Conservation (phyloP, 2,888 invertebrate genomes). For the Aricia artaxerxes region DNA sequence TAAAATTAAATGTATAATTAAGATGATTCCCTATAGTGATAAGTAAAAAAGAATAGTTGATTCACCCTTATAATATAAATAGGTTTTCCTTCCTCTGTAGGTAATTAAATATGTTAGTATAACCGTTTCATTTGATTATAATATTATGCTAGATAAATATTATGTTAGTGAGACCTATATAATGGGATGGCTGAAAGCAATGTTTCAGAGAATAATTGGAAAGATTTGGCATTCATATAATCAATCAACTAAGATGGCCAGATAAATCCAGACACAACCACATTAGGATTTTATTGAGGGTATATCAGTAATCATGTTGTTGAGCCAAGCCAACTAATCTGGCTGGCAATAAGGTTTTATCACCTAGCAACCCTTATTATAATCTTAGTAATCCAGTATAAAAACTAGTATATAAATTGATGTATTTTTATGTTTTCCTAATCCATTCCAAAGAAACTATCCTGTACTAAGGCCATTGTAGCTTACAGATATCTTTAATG, state of each 20-base stretch:
- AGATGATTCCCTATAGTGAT: no score
- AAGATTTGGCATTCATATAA: no score
- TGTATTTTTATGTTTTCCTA: conserved; percentile 33
- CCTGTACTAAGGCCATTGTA: conserved; percentile 5
- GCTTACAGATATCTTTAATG: not conserved
- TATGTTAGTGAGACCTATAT: not conserved
- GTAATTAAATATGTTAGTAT: not conserved
- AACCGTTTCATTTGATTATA: not conserved
- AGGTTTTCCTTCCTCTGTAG: not conserved
- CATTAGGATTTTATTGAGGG: no score
- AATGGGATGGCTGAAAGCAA: no score
- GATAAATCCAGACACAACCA: no score
- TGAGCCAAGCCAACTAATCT: no score
- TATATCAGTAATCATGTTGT: no score
- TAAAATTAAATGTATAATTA: no score
- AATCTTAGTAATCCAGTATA: not conserved
- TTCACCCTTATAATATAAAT: not conserved
- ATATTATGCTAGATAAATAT: no score
- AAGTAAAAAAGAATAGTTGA: no score
- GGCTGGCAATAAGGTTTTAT: not conserved
- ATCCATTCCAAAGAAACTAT: conserved; percentile 19
- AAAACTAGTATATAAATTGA: conserved; percentile 24
- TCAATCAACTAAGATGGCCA: no score
- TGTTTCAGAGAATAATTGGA: no score
- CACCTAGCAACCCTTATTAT: not conserved